Evolutionary conservation across 2,797 vertebrate species (phyloP).

Genomic region (Microcaecilia unicolor): DNA sequence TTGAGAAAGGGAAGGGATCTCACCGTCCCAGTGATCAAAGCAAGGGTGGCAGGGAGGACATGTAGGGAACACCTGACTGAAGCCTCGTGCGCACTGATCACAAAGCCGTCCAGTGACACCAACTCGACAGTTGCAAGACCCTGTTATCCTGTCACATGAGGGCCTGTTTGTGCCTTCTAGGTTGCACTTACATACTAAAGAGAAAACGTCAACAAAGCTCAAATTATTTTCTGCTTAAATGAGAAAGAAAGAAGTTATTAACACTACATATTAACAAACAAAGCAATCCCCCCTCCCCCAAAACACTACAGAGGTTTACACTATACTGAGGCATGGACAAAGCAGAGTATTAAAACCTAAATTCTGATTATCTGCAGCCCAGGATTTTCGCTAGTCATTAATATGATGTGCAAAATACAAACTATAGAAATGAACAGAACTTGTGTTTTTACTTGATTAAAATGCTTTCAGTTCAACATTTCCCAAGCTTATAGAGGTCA

Average conservation of each 20-base stretch:
- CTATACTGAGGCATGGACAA: no score
- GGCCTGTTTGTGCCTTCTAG: constrained; percentile 56
- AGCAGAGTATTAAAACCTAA: no score
- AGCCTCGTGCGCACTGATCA: constrained; percentile 54
- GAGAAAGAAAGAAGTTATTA: neutral
- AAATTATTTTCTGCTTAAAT: neutral
- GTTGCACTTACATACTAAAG: constrained; percentile 65
- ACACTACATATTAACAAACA: neutral
- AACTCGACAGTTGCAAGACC: constrained; percentile 55
- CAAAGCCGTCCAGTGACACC: constrained; percentile 64
- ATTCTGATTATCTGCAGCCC: no score
- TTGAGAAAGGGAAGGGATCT: constrained; percentile 43
- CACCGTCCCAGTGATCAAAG: constrained; percentile 52
- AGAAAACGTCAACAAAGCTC: constrained; percentile 6
- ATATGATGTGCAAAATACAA: no score
- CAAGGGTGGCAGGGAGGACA: constrained; percentile 70
- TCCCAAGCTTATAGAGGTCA: no score
- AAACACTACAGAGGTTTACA: no score
- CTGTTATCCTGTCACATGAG: constrained; percentile 63
- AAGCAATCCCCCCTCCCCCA: no score
- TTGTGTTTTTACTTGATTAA: no score
- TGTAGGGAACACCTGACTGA: constrained; percentile 55
- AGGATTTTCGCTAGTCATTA: no score
- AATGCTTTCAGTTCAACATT: no score
- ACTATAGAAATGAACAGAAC: no score